These are phyloP conservation scores for Heterochromis multidens DNA, from an alignment of 2,113 vertebrate species.

Conservation along the genomic window DNA sequence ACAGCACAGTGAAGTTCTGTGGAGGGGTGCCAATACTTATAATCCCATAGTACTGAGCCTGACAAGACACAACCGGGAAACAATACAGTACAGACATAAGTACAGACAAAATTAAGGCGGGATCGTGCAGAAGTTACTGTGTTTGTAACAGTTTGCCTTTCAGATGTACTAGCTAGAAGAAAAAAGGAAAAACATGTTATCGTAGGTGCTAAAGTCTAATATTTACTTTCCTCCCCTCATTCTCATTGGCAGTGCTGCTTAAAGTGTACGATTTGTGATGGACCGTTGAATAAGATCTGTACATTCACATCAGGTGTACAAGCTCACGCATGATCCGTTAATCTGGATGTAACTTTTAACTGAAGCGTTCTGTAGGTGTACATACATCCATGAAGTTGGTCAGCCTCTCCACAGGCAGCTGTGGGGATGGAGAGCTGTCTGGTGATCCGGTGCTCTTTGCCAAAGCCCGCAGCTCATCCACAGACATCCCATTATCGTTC, in stretches of 20 bases:
- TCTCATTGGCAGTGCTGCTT: too few relatives aligned
- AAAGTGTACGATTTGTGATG: not conserved
- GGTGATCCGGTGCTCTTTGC: not conserved
- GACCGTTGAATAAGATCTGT: not conserved
- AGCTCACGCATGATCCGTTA: not conserved
- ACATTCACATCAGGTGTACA: not conserved
- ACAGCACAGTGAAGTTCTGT: slow-evolving; percentile 84
- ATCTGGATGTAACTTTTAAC: not conserved
- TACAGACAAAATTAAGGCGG: not conserved
- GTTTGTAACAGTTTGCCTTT: not conserved
- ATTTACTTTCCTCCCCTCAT: not conserved
- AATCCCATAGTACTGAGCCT: slow-evolving; percentile 85
- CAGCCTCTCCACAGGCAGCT: slow-evolving; percentile 71
- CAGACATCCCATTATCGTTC: slow-evolving; percentile 59
- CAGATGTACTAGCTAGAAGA: not conserved
- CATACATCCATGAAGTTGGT: slow-evolving; percentile 86
- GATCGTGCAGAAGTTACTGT: not conserved
- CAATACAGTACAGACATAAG: not conserved
- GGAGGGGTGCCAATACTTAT: slow-evolving; percentile 84
- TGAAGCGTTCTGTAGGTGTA: not conserved
- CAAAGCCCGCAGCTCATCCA: slow-evolving; percentile 59
- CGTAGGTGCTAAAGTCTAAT: not conserved
- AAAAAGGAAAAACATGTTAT: fast-evolving
- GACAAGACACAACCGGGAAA: not conserved
- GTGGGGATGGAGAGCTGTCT: not conserved